phyloP scores from a whole-genome alignment of 2,888 invertebrate species.

The Watsonalla cultraria region DNA sequence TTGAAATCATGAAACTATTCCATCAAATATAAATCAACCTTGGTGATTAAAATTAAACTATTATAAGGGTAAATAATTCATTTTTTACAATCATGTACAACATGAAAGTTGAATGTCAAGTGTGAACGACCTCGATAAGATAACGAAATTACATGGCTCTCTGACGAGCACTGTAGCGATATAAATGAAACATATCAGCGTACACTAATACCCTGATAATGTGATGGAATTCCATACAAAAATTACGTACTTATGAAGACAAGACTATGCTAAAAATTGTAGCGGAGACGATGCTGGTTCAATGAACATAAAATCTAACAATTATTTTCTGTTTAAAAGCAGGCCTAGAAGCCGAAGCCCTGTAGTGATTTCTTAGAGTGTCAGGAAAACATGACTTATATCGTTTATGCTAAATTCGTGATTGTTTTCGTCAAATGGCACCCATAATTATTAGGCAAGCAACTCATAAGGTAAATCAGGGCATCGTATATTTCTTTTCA shows the following conservation, averaged over 20 bases:
- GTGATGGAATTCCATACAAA: constrained; percentile 6
- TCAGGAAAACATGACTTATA: no score
- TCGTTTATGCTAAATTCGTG: no score
- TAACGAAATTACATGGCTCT: constrained; percentile 42
- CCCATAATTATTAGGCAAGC: no score
- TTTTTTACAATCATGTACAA: constrained; percentile 27
- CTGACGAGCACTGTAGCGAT: constrained; percentile 36
- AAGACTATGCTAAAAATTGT: no score
- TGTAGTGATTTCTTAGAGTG: no score
- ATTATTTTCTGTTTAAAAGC: no score
- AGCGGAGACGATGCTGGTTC: no score
- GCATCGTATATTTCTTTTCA: no score
- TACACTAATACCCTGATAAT: constrained; percentile 5
- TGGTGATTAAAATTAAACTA: background rate
- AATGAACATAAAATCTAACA: no score
- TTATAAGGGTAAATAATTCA: background rate
- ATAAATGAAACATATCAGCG: constrained; percentile 7
- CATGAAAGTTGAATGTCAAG: constrained; percentile 66
- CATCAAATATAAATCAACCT: background rate
- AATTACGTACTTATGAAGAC: background rate
- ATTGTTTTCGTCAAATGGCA: no score
- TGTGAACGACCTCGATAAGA: constrained; percentile 70
- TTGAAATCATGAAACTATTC: background rate
- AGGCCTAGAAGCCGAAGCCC: no score
- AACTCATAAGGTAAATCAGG: no score